phyloP scores from a whole-genome alignment of 2,113 vertebrate species.

The Platichthys flesus region DNA sequence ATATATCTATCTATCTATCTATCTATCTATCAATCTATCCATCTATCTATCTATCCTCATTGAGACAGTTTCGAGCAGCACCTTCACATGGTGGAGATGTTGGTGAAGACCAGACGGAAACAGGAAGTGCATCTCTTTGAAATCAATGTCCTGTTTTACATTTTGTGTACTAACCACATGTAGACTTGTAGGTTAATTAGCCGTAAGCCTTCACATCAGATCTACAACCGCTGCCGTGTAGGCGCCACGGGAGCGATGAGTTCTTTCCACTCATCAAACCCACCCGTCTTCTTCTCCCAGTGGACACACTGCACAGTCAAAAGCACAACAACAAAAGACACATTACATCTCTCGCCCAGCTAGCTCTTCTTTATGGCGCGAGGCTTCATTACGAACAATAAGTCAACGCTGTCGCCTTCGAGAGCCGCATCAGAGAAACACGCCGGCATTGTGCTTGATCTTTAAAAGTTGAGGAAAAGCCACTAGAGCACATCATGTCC shows the following conservation, averaged over 20 bases:
- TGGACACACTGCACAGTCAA: background rate
- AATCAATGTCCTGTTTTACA: background rate
- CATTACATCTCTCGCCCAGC: background rate
- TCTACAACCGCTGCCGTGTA: background rate
- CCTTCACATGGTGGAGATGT: background rate
- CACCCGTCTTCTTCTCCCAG: background rate
- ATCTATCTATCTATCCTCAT: background rate
- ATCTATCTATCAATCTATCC: too few relatives aligned
- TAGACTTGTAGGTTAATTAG: background rate
- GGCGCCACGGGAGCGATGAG: background rate
- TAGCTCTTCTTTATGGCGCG: background rate
- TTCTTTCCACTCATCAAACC: background rate
- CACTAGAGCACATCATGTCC: background rate
- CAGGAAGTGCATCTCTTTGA: background rate
- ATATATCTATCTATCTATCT: background rate
- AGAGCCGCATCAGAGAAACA: background rate
- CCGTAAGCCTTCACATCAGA: background rate
- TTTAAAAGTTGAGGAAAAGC: background rate
- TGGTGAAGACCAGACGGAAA: background rate
- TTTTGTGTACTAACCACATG: background rate
- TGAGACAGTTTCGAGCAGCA: background rate
- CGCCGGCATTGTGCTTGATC: background rate
- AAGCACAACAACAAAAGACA: background rate
- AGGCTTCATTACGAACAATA: background rate
- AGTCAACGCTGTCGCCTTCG: conserved; percentile 3